A percentile compares a stretch with the other conserved stretches of the same genome.
Evolutionary conservation across 1,140 invertebrate genomes (phyloP).

Genomic region (Metopolophium dirhodum): DNA sequence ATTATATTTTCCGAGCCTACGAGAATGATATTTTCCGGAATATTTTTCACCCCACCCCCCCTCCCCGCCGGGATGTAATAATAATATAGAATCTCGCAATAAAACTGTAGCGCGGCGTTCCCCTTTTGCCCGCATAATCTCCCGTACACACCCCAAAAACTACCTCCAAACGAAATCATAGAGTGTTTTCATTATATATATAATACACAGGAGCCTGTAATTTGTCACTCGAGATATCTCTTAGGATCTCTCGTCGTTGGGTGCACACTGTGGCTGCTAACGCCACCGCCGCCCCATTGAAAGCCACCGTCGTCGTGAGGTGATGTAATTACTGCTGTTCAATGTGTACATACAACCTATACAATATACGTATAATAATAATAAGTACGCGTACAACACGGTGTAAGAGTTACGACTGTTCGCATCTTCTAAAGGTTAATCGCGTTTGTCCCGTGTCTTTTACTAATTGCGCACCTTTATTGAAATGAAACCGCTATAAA

Average conservation of each 20-base stretch:
- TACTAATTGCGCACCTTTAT: not conserved
- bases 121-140: not conserved
- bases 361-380: not conserved
- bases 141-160: not conserved
- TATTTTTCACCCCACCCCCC: conserved; percentile 43
- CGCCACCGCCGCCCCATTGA: not conserved
- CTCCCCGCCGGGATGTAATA: not conserved
- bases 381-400: not conserved
- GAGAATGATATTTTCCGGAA: conserved; percentile 56
- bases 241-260: conserved; percentile 3
- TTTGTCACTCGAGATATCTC: conserved; percentile 48
- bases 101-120: not conserved
- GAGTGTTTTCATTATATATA: conserved; percentile 5
- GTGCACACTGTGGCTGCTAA: not conserved
- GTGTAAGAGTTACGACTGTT: not conserved
- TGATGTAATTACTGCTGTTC: conserved; percentile 19
- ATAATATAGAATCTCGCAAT: not conserved
- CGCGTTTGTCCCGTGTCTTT: not conserved
- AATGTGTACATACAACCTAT: not conserved
- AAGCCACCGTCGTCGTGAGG: not conserved
- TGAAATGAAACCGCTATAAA: not conserved
- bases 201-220: conserved; percentile 8
- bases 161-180: not conserved
- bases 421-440: not conserved
- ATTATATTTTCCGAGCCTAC: conserved; percentile 48